Evolutionary conservation across 2,797 vertebrate genomes (phyloP).

Genomic region (Channa striata): DNA sequence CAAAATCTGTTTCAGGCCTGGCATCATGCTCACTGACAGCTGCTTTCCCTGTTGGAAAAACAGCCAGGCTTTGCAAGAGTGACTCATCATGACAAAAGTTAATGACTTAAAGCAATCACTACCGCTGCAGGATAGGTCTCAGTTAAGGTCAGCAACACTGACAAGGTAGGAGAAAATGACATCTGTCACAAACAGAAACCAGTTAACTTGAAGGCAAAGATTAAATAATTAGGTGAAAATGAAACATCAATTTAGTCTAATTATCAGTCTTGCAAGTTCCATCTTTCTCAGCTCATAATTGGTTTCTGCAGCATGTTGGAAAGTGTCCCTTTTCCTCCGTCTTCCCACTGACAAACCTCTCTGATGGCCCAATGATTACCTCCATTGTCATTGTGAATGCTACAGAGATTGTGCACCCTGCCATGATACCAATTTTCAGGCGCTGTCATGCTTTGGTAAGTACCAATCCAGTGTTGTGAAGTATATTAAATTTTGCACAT

Average conservation of each 20-base stretch:
- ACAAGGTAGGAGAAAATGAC: neutral
- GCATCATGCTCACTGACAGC: neutral
- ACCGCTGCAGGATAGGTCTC: neutral
- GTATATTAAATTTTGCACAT: constrained; percentile 46
- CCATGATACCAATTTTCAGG: constrained; percentile 57
- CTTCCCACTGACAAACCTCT: constrained; percentile 23
- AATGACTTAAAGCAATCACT: no score
- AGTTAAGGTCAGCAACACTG: constrained; percentile 2
- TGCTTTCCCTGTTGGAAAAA: neutral
- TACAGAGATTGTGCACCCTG: constrained; percentile 50
- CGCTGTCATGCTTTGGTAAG: constrained; percentile 53
- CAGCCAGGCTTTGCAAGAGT: neutral
- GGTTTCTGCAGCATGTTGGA: constrained; percentile 1
- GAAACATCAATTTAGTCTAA: constrained; percentile 27
- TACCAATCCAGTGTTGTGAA: constrained; percentile 42
- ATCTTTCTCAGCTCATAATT: constrained; percentile 36
- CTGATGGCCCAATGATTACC: constrained; percentile 56
- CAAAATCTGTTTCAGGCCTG: neutral
- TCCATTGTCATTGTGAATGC: constrained; percentile 51
- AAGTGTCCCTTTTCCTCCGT: constrained; percentile 21
- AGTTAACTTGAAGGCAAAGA: constrained; percentile 4
- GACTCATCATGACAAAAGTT: neutral
- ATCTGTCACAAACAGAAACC: neutral
- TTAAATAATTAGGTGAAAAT: constrained; percentile 17
- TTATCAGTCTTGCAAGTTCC: neutral